Base-by-base conservation (phyloP, 2,888 invertebrate genomes). In the Ecliptopera silaceata region DNA sequence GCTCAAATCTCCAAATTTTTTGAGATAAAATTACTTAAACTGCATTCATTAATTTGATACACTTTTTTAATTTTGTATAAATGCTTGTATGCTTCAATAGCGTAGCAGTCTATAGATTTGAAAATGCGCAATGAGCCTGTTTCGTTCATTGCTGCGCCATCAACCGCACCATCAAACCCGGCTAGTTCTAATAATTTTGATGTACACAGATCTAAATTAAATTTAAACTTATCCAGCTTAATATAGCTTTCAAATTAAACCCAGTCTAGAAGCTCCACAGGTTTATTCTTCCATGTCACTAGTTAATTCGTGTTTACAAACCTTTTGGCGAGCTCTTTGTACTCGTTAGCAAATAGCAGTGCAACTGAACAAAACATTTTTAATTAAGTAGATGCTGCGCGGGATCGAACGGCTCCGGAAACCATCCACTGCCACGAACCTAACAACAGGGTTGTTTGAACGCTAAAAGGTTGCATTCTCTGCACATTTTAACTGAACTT, bases 251-350 rank as follows among this genome's bases (percentile, higher is more conserved):
- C 15, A 36, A 15, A 36, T 34, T 4, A 34, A 34, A 13, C 34
- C 15, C 13, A 34, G 32, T 12, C 32, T n/a, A 13, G 46, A 34
- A 31, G 18, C 39, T 48, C 39, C 20, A 38, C 29, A 12, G 10
- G 31, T 31, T 52, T 39, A 18, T 31, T n/a, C 29, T 39, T 45
- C 45, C 20, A 20, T 20, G 38, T 39, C 47, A 41, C 20, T 45
- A 41, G 58, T 58, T 58, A 53, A 53, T 49, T 58, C 44, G 53
- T 53, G 49, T 58, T 58, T 58, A 48, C 48, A 45, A 58, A 58
- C 58, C 53, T 53, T 58, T 58, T 31, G 48, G 44, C 39, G 48
- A 53, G 53, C 45, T 53, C 58, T 58, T 53, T 58, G 58, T 53
- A 29, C 18, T 53, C 45, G 18, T 53, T 45, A 49, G 49, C 45